Conservation (phyloP, 2,113 vertebrate genomes). For the Amblyornis subalaris region DNA sequence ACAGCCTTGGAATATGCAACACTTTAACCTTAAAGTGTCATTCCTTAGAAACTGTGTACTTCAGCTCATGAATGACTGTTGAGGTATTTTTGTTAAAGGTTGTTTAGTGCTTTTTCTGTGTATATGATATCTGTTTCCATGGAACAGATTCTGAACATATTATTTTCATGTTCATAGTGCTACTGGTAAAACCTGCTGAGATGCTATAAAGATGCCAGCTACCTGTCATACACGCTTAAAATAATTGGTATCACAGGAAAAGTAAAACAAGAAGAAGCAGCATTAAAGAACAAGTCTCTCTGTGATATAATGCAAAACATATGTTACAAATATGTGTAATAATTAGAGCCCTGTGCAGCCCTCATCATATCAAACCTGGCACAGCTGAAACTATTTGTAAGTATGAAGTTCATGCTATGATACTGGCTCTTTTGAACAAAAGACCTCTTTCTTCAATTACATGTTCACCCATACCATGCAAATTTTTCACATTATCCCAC, state of each 20-base stretch:
- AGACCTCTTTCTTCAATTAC: not conserved
- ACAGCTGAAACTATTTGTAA: not conserved
- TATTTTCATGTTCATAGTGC: slow-evolving; percentile 38
- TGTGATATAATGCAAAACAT: slow-evolving; percentile 59
- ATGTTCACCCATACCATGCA: not conserved
- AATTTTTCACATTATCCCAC: not conserved
- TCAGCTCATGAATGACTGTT: not conserved
- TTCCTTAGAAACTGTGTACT: slow-evolving; percentile 2
- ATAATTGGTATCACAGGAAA: slow-evolving; percentile 66
- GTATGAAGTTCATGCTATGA: not conserved
- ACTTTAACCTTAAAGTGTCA: not conserved
- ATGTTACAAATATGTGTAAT: slow-evolving; percentile 44
- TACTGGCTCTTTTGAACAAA: not conserved
- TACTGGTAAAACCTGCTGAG: slow-evolving; percentile 67
- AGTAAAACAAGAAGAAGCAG: slow-evolving; percentile 52
- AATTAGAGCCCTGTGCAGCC: slow-evolving; percentile 10
- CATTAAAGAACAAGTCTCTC: slow-evolving; percentile 55
- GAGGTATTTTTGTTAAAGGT: not conserved
- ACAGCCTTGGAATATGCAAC: not conserved
- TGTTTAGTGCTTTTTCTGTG: not conserved
- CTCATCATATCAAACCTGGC: not conserved
- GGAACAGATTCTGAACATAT: not conserved
- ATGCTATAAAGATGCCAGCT: slow-evolving; percentile 50
- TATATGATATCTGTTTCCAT: not conserved
- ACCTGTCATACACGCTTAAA: slow-evolving; percentile 59